These are phyloP conservation scores for Hirtodrosophila cameraria DNA, from an alignment of 2,888 invertebrate species.

Conservation along the genomic window DNA sequence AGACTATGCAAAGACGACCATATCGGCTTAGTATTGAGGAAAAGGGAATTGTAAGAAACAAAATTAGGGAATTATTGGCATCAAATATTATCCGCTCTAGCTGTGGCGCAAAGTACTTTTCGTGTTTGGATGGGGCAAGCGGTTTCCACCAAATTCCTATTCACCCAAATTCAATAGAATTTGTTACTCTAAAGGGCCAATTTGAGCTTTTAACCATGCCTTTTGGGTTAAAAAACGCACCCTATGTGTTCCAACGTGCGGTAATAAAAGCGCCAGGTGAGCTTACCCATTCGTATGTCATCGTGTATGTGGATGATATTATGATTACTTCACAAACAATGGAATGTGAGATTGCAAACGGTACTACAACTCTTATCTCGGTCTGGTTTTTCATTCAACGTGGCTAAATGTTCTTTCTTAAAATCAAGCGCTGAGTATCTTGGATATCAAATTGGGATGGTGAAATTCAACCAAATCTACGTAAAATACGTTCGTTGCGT, in stretches of 20 bases:
- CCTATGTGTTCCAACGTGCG: slow-evolving; percentile 8
- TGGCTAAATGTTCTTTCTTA: too few relatives aligned
- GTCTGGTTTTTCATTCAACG: too few relatives aligned
- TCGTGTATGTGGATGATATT: slow-evolving; percentile 10
- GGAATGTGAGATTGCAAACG: too few relatives aligned
- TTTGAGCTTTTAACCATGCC: slow-evolving; percentile 2
- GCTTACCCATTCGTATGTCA: slow-evolving; percentile 1
- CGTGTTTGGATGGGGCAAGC: background rate
- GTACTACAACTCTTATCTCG: too few relatives aligned
- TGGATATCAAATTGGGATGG: too few relatives aligned
- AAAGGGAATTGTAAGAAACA: background rate
- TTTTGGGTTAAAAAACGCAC: slow-evolving; percentile 6
- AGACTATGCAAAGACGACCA: background rate
- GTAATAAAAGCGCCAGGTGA: slow-evolving; percentile 9
- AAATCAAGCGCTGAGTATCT: too few relatives aligned
- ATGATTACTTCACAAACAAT: too few relatives aligned
- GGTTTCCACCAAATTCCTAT: slow-evolving; percentile 2
- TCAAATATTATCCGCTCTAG: slow-evolving; percentile 2
- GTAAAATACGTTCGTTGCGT: too few relatives aligned
- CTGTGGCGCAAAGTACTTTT: background rate
- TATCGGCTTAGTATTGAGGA: background rate
- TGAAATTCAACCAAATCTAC: too few relatives aligned
- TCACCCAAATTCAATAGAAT: too few relatives aligned
- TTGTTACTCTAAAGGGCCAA: too few relatives aligned
- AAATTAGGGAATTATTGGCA: too few relatives aligned